A percentile compares a stretch with the other conserved stretches of the same genome.
These are phyloP conservation scores for Stenodema calcarata DNA, from an alignment of 2,888 invertebrate genomes.

Conservation along the genomic window DNA sequence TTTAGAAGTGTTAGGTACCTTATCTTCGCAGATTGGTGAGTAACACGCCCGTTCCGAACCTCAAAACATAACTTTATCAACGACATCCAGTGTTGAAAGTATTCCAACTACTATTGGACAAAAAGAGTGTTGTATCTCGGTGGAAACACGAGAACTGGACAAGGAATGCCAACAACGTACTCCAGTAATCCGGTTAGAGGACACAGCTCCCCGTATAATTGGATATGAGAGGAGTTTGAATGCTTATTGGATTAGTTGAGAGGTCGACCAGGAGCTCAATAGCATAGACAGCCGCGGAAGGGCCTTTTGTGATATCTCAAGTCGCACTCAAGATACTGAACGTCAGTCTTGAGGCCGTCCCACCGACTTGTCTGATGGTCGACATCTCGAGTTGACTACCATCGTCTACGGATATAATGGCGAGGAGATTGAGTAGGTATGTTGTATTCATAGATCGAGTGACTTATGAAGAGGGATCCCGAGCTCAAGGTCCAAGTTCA, in stretches of 20 bases:
- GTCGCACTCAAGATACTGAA: not conserved
- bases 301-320: not conserved
- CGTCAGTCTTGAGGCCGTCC: not conserved
- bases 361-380: not conserved
- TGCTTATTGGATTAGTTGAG: slow-evolving; percentile 26
- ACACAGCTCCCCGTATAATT: not conserved
- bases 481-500: no score
- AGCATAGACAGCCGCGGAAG: not conserved
- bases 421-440: not conserved
- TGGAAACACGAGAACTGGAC: not conserved
- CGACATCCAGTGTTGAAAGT: no score
- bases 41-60: no score
- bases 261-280: not conserved
- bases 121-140: not conserved
- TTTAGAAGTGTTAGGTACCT: no score
- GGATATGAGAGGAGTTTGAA: slow-evolving; percentile 19
- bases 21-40: no score
- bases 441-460: no score
- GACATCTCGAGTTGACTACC: not conserved
- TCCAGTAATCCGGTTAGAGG: slow-evolving; percentile 20
- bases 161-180: not conserved
- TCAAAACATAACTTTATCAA: no score
- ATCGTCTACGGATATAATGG: not conserved
- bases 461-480: no score
- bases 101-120: not conserved